Conservation (phyloP, 64 coral and sea anemone genomes). For the Stichodactyla mertensii region DNA sequence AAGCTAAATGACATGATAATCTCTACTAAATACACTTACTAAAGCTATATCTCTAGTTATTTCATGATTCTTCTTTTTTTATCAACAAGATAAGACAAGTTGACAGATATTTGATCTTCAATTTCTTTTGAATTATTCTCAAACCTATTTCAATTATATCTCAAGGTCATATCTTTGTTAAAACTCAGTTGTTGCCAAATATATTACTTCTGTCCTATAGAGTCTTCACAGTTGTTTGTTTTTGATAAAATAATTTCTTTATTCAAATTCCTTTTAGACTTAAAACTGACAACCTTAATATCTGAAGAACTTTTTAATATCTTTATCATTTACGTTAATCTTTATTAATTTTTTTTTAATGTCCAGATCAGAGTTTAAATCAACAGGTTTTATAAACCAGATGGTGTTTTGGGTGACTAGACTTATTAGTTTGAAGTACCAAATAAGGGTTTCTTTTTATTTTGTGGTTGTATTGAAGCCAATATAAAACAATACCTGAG, state of each 20-base stretch:
- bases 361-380: not conserved
- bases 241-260: not conserved
- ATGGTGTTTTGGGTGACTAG: not conserved
- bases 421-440: not conserved
- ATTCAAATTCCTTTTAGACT: not conserved
- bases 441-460: slow-evolving; percentile 4
- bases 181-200: not conserved
- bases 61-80: not conserved
- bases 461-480: not conserved
- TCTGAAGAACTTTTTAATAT: not conserved
- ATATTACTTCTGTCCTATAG: not conserved
- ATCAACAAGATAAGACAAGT: not conserved
- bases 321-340: not conserved
- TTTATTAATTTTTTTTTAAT: not conserved
- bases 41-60: not conserved
- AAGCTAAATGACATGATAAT: not conserved
- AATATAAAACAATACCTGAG: not conserved
- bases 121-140: not conserved
- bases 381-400: not conserved
- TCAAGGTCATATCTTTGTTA: not conserved
- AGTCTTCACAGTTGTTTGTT: not conserved
- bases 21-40: not conserved
- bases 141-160: not conserved
- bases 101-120: not conserved
- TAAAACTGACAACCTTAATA: not conserved